phyloP scores from a whole-genome alignment of 2,797 vertebrate species.

The Hypotaenidia philippensis region DNA sequence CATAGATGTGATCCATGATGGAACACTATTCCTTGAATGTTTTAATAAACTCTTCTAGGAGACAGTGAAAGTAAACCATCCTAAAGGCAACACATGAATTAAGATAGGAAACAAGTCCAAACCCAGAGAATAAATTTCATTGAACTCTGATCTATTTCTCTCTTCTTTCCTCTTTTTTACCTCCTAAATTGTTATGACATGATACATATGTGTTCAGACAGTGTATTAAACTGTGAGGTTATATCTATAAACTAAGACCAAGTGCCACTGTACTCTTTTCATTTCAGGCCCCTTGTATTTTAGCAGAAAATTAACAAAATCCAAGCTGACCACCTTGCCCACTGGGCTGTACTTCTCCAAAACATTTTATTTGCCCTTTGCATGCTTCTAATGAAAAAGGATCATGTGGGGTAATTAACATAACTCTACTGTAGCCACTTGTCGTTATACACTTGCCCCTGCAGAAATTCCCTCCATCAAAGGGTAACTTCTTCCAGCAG shows the following conservation, averaged over 20 bases:
- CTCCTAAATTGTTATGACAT: background rate
- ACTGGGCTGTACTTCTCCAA: background rate
- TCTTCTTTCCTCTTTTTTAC: background rate
- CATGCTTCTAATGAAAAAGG: background rate
- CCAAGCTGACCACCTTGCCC: rapidly evolving
- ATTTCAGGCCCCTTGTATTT: background rate
- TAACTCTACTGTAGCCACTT: background rate
- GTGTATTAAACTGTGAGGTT: background rate
- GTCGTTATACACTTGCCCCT: background rate
- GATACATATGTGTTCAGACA: background rate
- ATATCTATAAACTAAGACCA: background rate
- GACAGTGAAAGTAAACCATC: background rate
- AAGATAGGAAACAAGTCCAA: background rate
- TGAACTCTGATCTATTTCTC: background rate
- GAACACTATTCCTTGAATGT: background rate
- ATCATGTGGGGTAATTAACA: background rate
- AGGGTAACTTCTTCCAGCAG: background rate
- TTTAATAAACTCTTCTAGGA: background rate
- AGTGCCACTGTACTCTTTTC: background rate
- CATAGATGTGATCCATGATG: no score
- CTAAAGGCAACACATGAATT: background rate
- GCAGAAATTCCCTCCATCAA: background rate
- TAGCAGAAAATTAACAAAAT: background rate
- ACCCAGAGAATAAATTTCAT: background rate
- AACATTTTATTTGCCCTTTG: background rate